phyloP scores from a whole-genome alignment of 2,888 invertebrate species.

The Adela reaumurella region DNA sequence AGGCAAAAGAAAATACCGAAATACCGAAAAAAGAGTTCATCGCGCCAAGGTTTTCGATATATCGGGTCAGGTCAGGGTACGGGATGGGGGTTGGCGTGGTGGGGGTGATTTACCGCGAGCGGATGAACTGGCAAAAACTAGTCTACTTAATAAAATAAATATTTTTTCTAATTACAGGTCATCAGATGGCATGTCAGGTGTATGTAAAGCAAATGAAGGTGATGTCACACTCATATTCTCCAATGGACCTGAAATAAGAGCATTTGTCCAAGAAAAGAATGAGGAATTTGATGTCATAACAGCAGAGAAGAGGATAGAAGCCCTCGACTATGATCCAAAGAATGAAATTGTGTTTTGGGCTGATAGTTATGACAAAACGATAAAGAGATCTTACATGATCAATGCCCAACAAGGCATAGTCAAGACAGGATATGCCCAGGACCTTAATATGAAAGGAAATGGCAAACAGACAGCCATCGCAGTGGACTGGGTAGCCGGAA shows the following conservation, averaged over 20 bases:
- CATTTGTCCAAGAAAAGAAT: conserved; percentile 61
- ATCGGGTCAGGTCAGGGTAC: no score
- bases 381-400: conserved; percentile 88
- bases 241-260: conserved; percentile 84
- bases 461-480: conserved; percentile 86
- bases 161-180: conserved; percentile 33
- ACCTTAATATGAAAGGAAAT: conserved; percentile 78
- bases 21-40: no score
- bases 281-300: conserved; percentile 75
- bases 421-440: conserved; percentile 81
- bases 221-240: conserved; percentile 70
- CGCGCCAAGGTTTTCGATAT: no score
- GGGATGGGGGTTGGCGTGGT: no score
- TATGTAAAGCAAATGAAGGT: conserved; percentile 69
- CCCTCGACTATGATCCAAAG: conserved; percentile 84
- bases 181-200: conserved; percentile 74
- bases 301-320: conserved; percentile 85
- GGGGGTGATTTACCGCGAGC: no score
- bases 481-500: conserved; percentile 91
- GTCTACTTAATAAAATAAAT: no score
- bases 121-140: no score
- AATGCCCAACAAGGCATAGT: conserved; percentile 73
- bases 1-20: no score
- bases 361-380: conserved; percentile 85
- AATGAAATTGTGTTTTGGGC: conserved; percentile 92